phyloP scores from a whole-genome alignment of 1,140 invertebrate genomes.

The Apis florea region DNA sequence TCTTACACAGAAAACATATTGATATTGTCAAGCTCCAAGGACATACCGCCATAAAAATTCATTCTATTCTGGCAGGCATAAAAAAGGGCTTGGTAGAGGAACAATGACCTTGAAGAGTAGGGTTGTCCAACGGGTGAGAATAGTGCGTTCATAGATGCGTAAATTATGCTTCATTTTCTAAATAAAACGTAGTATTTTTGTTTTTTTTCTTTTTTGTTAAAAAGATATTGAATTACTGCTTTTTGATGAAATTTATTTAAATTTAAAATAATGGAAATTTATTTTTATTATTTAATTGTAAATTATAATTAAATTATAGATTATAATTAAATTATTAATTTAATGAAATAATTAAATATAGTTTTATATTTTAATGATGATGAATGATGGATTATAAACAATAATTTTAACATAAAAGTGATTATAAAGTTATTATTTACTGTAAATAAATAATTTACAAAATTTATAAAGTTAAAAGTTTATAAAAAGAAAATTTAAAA shows the following conservation, averaged over 20 bases:
- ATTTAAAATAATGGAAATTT: too few species aligned
- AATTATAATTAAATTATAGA: not conserved
- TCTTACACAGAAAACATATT: conserved; percentile 29
- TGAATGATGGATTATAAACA: too few species aligned
- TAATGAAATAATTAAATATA: not conserved
- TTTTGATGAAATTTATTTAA: not conserved
- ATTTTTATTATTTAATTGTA: not conserved
- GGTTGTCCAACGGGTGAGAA: conserved; percentile 38
- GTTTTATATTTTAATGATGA: not conserved
- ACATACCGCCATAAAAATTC: conserved; percentile 38
- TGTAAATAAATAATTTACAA: not conserved
- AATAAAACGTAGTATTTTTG: not conserved
- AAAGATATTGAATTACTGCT: not conserved
- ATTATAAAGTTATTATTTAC: not conserved
- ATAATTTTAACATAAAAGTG: too few species aligned
- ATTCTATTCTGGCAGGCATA: conserved; percentile 21
- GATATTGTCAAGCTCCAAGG: conserved; percentile 40
- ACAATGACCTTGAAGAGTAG: conserved; percentile 37
- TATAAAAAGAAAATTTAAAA: not conserved
- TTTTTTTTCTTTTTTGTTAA: not conserved
- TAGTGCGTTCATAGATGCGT: conserved; percentile 29
- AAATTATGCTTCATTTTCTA: conserved; percentile 44
- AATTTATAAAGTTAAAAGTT: not conserved
- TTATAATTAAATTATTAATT: too few species aligned
- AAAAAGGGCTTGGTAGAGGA: conserved; percentile 19